Evolutionary conservation across 1,140 invertebrate genomes (phyloP).

Genomic region (Leptinotarsa undecemlineata): DNA sequence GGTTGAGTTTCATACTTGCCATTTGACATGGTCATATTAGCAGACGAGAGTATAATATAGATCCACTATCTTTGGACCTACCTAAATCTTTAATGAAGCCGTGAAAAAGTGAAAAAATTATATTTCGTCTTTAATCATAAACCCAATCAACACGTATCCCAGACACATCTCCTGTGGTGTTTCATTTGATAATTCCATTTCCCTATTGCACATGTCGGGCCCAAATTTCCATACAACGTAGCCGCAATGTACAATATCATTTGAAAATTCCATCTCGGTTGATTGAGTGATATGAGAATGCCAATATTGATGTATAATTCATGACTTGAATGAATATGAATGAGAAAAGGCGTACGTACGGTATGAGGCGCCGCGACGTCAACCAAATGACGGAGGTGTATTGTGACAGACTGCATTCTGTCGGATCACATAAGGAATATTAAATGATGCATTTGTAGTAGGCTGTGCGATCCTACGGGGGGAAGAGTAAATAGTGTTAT

Average conservation of each 20-base stretch:
- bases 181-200: neutral
- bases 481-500: neutral
- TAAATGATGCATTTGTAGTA: conserved; percentile 2
- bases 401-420: conserved; percentile 2
- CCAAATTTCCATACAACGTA: neutral
- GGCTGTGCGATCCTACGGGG: neutral
- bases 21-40: no score
- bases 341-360: neutral
- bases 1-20: no score
- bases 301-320: conserved; percentile 8
- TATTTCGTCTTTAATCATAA: no score
- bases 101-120: no score
- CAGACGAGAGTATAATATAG: no score
- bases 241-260: neutral
- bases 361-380: neutral
- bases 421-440: conserved; percentile 8
- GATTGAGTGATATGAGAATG: conserved; percentile 2
- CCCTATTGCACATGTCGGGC: neutral
- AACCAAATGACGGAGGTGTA: conserved; percentile 5
- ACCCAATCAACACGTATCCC: neutral
- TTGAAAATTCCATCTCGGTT: conserved; percentile 5
- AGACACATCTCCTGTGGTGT: neutral
- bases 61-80: no score
- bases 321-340: conserved; percentile 2
- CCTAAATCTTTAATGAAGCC: no score